phyloP scores from a whole-genome alignment of 1,140 invertebrate species.

The Eupristina koningsbergeri region DNA sequence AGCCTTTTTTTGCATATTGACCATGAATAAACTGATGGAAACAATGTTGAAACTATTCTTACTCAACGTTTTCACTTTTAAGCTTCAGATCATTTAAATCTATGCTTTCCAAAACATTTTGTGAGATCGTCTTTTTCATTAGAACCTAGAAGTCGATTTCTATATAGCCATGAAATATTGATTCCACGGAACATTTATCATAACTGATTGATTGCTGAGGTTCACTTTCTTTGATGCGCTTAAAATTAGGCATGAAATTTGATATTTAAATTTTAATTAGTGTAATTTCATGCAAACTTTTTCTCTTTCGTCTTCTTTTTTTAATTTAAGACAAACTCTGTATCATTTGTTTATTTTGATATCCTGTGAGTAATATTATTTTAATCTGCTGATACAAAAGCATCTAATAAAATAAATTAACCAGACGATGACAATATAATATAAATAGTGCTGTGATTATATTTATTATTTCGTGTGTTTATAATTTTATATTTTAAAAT shows the following conservation, averaged over 20 bases:
- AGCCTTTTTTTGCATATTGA: neutral
- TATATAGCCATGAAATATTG: neutral
- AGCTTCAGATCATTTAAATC: neutral
- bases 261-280: constrained; percentile 24
- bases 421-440: no score
- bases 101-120: neutral
- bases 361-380: no score
- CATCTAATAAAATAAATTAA: no score
- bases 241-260: constrained; percentile 13
- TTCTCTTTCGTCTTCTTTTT: neutral
- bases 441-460: no score
- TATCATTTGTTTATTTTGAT: no score
- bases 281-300: neutral
- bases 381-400: no score
- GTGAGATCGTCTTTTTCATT: neutral
- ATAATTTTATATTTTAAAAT: no score
- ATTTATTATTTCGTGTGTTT: no score
- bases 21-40: neutral
- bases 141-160: constrained; percentile 26
- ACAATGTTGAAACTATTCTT: neutral
- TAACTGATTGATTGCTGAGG: constrained; percentile 10
- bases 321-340: constrained; percentile 1
- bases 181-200: constrained; percentile 6
- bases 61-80: neutral
- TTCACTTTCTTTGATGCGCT: constrained; percentile 10